Percentiles rank a stretch among this genome's conserved stretches.
These are phyloP conservation scores for Ahaetulla prasina DNA, from an alignment of 2,113 vertebrate genomes.

Conservation along the genomic window DNA sequence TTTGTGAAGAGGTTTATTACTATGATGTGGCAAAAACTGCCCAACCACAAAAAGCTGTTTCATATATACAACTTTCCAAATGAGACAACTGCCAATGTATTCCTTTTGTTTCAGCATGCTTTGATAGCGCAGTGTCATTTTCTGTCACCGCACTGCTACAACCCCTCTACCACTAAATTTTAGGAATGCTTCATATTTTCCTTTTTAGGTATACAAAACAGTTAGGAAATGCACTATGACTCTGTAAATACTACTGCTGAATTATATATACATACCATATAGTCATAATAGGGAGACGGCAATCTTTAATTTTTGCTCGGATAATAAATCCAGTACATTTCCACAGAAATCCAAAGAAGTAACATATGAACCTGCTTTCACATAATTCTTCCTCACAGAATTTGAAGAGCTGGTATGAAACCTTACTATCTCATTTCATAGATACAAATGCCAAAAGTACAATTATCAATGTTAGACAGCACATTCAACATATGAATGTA, in stretches of 20 bases:
- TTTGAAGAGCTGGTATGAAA: neutral
- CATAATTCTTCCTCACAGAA: neutral
- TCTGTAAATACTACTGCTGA: neutral
- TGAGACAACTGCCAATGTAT: neutral
- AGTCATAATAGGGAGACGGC: neutral
- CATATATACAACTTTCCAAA: neutral
- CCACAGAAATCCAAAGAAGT: neutral
- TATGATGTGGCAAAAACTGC: neutral
- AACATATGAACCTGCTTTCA: neutral
- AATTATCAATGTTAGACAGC: neutral
- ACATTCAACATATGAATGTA: neutral
- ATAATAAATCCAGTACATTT: neutral
- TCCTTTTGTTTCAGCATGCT: neutral
- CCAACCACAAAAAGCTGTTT: neutral
- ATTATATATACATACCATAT: neutral
- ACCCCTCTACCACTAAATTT: neutral
- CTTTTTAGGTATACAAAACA: neutral
- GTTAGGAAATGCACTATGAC: neutral
- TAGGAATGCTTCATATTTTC: neutral
- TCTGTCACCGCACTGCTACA: neutral
- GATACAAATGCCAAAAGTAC: neutral
- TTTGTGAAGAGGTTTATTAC: neutral
- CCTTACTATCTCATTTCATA: neutral
- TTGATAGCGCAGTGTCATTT: constrained; percentile 13
- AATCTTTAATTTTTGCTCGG: neutral